Evolutionary conservation across 1,140 invertebrate genomes (phyloP).

Genomic region (Anoplophora glabripennis): DNA sequence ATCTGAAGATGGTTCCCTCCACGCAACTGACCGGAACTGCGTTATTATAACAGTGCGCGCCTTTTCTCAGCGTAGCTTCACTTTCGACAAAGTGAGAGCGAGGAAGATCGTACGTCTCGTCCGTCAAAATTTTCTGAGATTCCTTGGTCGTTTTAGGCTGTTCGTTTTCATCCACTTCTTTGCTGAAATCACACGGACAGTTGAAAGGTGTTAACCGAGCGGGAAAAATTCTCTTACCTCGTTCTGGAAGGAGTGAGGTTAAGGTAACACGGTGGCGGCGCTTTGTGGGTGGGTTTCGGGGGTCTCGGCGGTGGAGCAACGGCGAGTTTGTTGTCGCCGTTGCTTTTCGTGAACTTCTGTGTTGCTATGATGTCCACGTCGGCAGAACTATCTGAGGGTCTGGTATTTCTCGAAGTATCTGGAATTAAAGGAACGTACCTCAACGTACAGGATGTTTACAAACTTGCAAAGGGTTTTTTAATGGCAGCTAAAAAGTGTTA

Average conservation of each 20-base stretch:
- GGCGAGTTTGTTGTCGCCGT: slow-evolving; percentile 16
- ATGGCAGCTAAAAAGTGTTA: no score
- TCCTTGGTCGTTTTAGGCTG: background rate
- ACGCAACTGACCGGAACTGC: slow-evolving; percentile 57
- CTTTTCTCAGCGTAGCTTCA: slow-evolving; percentile 36
- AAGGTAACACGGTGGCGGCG: slow-evolving; percentile 55
- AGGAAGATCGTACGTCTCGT: slow-evolving; percentile 73
- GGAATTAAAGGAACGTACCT: slow-evolving; percentile 4
- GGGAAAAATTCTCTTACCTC: slow-evolving; percentile 24
- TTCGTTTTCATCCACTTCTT: slow-evolving; percentile 14
- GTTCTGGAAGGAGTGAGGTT: slow-evolving; percentile 46
- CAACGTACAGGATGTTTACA: no score
- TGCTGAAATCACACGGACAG: slow-evolving; percentile 8
- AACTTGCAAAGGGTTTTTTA: no score
- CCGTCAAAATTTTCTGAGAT: slow-evolving; percentile 40
- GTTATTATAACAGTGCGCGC: slow-evolving; percentile 69
- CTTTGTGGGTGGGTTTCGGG: slow-evolving; percentile 68
- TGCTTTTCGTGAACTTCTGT: slow-evolving; percentile 58
- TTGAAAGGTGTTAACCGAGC: background rate
- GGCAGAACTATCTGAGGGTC: slow-evolving; percentile 54
- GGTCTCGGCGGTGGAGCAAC: slow-evolving; percentile 65
- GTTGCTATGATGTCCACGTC: slow-evolving; percentile 57
- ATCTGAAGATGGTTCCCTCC: slow-evolving; percentile 58
- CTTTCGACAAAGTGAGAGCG: slow-evolving; percentile 58
- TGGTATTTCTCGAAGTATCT: slow-evolving; percentile 22